Evolutionary conservation across 2,797 vertebrate species (phyloP).

Genomic region (Syngnathus rostellatus): DNA sequence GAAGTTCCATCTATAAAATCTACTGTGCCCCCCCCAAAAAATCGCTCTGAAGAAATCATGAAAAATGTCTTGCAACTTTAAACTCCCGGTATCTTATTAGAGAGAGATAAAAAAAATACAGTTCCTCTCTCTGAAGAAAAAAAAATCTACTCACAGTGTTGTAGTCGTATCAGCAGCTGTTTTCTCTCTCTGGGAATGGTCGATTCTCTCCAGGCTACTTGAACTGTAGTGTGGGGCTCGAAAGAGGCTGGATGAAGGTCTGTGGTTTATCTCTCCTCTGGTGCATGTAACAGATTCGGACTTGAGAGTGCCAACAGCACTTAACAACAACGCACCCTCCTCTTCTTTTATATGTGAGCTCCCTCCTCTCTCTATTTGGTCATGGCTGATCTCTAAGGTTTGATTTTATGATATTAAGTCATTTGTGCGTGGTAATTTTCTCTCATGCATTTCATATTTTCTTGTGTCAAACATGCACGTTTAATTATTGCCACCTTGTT

Average conservation of each 20-base stretch:
- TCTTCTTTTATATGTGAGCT: neutral
- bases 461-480: neutral
- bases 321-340: neutral
- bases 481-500: neutral
- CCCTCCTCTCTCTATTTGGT: conserved; percentile 33
- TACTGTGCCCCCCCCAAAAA: no score
- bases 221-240: neutral
- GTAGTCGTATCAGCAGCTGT: neutral
- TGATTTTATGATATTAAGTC: neutral
- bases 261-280: conserved; percentile 31
- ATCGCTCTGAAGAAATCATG: neutral
- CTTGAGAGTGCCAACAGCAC: conserved; percentile 50
- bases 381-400: conserved; percentile 5
- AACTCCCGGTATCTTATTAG: neutral
- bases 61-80: neutral
- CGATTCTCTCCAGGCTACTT: neutral
- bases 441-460: no score
- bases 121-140: neutral
- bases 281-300: conserved; percentile 43
- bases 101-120: neutral
- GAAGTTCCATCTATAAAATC: neutral
- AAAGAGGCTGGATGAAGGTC: neutral
- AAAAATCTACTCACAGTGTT: neutral
- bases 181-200: neutral
- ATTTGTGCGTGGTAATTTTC: no score